Evolutionary conservation across 2,888 invertebrate species (phyloP).

Genomic region (Acanthosepion esculentum): DNA sequence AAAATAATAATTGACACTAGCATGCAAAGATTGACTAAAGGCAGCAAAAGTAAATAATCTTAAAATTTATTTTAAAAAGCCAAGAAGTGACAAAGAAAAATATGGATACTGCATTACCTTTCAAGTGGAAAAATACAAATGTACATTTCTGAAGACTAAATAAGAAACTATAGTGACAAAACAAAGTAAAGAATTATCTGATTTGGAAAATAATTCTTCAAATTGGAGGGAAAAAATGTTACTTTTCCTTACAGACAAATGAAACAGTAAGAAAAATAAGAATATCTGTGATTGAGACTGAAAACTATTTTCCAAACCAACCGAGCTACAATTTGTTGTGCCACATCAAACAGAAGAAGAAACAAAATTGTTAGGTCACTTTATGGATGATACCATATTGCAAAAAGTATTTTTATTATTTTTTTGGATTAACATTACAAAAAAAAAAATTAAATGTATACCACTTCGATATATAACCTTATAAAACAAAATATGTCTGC

Average conservation of each 20-base stretch:
- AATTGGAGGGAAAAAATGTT: neutral
- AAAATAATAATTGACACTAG: neutral
- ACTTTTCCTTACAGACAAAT: neutral
- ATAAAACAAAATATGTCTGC: no score
- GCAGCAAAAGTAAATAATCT: neutral
- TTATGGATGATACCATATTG: neutral
- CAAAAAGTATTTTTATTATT: neutral
- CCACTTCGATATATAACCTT: no score
- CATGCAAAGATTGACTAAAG: conserved; percentile 16
- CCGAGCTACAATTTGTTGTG: neutral
- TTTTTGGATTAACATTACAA: neutral
- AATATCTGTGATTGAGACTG: neutral
- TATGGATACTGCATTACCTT: neutral
- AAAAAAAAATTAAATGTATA: no score
- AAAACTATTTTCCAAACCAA: neutral
- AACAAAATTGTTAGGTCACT: neutral
- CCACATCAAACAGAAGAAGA: neutral
- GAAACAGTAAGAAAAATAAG: neutral
- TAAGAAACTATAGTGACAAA: neutral
- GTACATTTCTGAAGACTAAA: neutral
- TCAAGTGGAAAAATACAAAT: neutral
- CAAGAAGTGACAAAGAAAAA: neutral
- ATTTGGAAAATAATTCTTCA: conserved; percentile 16
- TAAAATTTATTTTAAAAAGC: neutral
- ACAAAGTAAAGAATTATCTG: neutral